phyloP scores from a whole-genome alignment of 2,113 vertebrate species.

The Echinops telfairi region DNA sequence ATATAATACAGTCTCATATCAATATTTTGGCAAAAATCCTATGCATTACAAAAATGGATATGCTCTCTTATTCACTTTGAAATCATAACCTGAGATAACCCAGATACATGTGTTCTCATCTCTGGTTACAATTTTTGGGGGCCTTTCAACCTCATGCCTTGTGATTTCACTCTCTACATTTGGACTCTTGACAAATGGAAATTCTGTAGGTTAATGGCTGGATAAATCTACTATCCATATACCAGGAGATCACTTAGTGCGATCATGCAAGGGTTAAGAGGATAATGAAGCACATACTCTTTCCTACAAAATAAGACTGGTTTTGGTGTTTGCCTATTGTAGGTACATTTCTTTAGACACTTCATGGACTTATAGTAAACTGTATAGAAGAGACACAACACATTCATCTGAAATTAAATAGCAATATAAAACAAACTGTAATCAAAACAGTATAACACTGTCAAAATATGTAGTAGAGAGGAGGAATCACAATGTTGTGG shows the following conservation, averaged over 20 bases:
- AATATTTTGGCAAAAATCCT: conserved; percentile 25
- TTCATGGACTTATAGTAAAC: neutral
- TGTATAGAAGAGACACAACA: conserved; percentile 19
- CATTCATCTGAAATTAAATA: neutral
- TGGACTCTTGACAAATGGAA: neutral
- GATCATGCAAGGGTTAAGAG: neutral
- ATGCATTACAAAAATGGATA: neutral
- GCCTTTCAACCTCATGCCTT: neutral
- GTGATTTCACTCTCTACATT: neutral
- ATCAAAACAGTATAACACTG: neutral
- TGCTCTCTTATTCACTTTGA: neutral
- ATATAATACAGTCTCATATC: neutral
- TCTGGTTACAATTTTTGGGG: neutral
- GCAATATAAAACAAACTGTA: neutral
- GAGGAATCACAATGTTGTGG: neutral
- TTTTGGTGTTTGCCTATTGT: neutral
- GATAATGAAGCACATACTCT: neutral
- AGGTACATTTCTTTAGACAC: neutral
- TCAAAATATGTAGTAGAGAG: neutral
- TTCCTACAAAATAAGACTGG: neutral
- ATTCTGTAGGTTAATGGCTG: neutral
- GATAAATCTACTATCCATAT: neutral
- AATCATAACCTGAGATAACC: neutral
- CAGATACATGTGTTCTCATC: neutral
- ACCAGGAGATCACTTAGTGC: neutral